These are phyloP conservation scores for Alethe diademata DNA, from an alignment of 2,113 vertebrate species.

Conservation along the genomic window DNA sequence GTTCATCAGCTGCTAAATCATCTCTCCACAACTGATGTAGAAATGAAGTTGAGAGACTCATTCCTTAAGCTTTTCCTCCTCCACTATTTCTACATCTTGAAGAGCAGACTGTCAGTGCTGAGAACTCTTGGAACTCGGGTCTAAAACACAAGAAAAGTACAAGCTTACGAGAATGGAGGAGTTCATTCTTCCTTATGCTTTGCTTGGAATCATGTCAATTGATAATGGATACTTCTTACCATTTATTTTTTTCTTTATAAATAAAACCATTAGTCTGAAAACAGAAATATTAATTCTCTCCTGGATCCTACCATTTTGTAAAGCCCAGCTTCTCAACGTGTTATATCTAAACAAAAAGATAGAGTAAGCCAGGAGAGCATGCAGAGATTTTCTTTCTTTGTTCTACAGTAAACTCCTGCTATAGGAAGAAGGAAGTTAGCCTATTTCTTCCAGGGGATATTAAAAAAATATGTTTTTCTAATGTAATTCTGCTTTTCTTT, in stretches of 20 bases:
- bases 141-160: not conserved
- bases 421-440: not conserved
- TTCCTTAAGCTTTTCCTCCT: not conserved
- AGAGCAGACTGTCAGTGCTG: not conserved
- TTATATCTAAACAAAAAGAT: not conserved
- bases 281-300: not conserved
- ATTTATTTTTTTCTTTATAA: not conserved
- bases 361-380: not conserved
- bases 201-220: not conserved
- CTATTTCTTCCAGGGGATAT: not conserved
- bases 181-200: not conserved
- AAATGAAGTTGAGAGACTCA: not conserved
- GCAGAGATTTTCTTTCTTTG: not conserved
- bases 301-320: not conserved
- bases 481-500: not conserved
- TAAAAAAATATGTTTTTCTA: not conserved
- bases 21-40: not conserved
- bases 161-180: not conserved
- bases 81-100: accelerated
- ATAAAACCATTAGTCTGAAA: not conserved
- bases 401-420: not conserved
- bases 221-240: not conserved
- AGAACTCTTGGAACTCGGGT: not conserved
- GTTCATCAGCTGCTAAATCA: not conserved
- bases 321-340: accelerated